phyloP scores from a whole-genome alignment of 1,140 invertebrate species.

The Hylaeus volcanicus region DNA sequence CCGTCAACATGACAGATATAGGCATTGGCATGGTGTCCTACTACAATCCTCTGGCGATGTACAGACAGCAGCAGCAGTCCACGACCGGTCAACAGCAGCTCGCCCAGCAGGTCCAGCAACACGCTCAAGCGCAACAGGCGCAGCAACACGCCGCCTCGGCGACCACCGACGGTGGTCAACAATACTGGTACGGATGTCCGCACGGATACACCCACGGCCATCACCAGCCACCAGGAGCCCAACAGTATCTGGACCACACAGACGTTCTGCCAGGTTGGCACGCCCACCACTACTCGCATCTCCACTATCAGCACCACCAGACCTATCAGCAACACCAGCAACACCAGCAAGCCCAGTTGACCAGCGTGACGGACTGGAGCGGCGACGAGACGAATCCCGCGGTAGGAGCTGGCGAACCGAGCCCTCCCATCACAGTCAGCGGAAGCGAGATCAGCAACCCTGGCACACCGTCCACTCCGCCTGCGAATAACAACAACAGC shows the following conservation, averaged over 20 bases:
- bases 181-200: slow-evolving; percentile 62
- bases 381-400: slow-evolving; percentile 63
- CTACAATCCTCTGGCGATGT: slow-evolving; percentile 65
- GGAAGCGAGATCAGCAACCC: slow-evolving; percentile 86
- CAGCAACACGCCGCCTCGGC: slow-evolving; percentile 27
- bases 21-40: slow-evolving; percentile 64
- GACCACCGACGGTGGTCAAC: slow-evolving; percentile 33
- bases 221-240: slow-evolving; percentile 59
- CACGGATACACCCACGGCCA: slow-evolving; percentile 47
- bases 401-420: slow-evolving; percentile 75
- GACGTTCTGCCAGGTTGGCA: slow-evolving; percentile 45
- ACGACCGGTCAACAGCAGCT: slow-evolving; percentile 27
- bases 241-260: slow-evolving; percentile 66
- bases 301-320: slow-evolving; percentile 68
- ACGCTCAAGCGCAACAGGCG: slow-evolving; percentile 42
- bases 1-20: slow-evolving; percentile 41
- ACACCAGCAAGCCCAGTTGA: slow-evolving; percentile 44
- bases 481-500: slow-evolving; percentile 52
- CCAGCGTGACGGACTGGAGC: slow-evolving; percentile 67
- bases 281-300: slow-evolving; percentile 72
- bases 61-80: slow-evolving; percentile 65
- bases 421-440: slow-evolving; percentile 84
- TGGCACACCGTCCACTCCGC: slow-evolving; percentile 72
- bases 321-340: slow-evolving; percentile 57
- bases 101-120: slow-evolving; percentile 49